Evolutionary conservation across 1,140 invertebrate species (phyloP), one percentile per base, ranked within the genome.

Genomic region (Hestina assimilis): DNA sequence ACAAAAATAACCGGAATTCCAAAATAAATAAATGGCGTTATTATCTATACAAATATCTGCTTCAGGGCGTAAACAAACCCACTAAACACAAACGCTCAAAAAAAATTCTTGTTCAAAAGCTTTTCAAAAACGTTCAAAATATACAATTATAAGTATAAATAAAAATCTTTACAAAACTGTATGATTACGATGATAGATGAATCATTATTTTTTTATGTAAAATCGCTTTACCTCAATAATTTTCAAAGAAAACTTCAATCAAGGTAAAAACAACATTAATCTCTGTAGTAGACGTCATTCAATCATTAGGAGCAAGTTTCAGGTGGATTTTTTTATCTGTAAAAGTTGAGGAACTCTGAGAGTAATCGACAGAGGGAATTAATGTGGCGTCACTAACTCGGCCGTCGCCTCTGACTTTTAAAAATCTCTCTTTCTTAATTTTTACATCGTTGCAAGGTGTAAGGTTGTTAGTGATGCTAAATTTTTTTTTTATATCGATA

Each of bases 331-430:
- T 70, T 70, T 70, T 64, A 66, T 63, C 66, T 54, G 35, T 21
- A 19, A 48, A 58, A 53, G 20, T 43, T 55, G 28, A 40, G 20
- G 23, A 54, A 65, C 55, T 29, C 55, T 31, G 42, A 47, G 53
- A 69, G 80, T 73, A 79, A 83, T 83, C 79, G 80, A 78, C 75
- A 74, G 67, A 58, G 57, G 59, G 72, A 80, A 87, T 84, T 80
- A 87, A 87, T 87, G 83, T 87, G 78, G 73, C 81, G 81, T 70
- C 81, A 81, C 79, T 87, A 84, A 87, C 81, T 82, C 72, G 73
- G 46, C 66, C 60, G 71, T 72, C 72, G 75, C 66, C 77, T 72
- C 66, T 65, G 66, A 77, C 68, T 75, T 73, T 76, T 74, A 80
- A 84, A 78, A 82, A 83, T 81, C 73, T 83, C 69, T 83, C 72